Percentiles rank a stretch among this genome's conserved stretches.
Evolutionary conservation across 2,113 vertebrate genomes (phyloP).

Genomic region (Jacana jacana): DNA sequence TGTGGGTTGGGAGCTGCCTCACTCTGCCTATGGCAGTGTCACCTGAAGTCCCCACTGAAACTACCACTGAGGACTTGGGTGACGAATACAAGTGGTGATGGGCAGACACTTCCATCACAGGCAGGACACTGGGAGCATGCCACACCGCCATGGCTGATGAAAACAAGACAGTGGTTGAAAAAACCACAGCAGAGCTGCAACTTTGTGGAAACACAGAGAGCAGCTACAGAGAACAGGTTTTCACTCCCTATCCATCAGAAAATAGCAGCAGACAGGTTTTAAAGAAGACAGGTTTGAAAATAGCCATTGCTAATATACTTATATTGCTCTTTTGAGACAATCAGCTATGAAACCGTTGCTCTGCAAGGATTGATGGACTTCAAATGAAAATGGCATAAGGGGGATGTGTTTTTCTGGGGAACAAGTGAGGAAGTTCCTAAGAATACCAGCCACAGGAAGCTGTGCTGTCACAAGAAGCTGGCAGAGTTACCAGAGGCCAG

Average conservation of each 20-base stretch:
- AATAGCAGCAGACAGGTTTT: background rate
- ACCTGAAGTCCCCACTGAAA: background rate
- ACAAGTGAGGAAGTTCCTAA: background rate
- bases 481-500: background rate
- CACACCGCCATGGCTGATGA: background rate
- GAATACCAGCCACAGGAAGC: background rate
- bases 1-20: background rate
- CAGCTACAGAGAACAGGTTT: background rate
- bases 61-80: no score
- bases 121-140: accelerated
- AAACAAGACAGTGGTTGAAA: background rate
- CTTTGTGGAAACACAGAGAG: background rate
- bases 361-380: background rate
- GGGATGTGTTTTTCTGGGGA: background rate
- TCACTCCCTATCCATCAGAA: background rate
- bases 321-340: background rate
- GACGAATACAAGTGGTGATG: background rate
- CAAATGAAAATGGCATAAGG: background rate
- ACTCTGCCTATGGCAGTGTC: accelerated
- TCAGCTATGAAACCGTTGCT: background rate
- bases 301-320: background rate
- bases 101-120: background rate
- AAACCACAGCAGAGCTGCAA: background rate
- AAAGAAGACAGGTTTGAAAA: background rate
- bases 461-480: background rate